A percentile compares a stretch with the other conserved stretches of the same genome.
Evolutionary conservation across 1,140 invertebrate genomes (phyloP).

Genomic region (Drosophila suzukii): DNA sequence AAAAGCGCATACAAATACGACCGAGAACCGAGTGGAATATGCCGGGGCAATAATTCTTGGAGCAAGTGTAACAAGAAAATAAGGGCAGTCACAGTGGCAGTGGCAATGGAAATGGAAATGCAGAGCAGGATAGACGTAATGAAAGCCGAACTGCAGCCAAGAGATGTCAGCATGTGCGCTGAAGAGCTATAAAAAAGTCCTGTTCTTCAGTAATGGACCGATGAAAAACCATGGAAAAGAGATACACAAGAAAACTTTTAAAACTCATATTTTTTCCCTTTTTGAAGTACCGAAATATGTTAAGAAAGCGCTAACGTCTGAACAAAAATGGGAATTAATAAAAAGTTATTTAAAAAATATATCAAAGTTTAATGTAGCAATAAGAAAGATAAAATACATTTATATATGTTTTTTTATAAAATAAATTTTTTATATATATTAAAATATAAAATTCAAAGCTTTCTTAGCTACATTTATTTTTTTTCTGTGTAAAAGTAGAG

Average conservation of each 20-base stretch:
- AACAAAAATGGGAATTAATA: too few relatives aligned
- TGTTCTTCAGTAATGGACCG: conserved; percentile 22
- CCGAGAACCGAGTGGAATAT: conserved; percentile 46
- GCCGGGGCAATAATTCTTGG: conserved; percentile 79
- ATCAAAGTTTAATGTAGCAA: too few relatives aligned
- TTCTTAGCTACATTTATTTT: background rate
- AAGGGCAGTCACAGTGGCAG: conserved; percentile 59
- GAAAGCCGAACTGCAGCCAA: conserved; percentile 38
- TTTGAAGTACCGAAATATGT: too few relatives aligned
- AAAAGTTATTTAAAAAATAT: too few relatives aligned
- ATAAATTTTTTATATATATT: too few relatives aligned
- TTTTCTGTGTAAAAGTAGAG: conserved; percentile 1
- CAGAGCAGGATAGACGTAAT: conserved; percentile 47
- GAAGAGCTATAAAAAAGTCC: conserved; percentile 47
- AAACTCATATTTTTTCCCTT: background rate
- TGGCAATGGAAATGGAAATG: conserved; percentile 34
- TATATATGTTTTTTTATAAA: too few relatives aligned
- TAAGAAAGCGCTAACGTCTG: too few relatives aligned
- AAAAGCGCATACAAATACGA: conserved; percentile 7
- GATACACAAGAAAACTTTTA: background rate
- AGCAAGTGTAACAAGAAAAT: conserved; percentile 80
- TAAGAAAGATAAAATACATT: too few relatives aligned
- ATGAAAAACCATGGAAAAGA: conserved; percentile 8
- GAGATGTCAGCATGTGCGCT: conserved; percentile 54
- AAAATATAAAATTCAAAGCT: background rate